A percentile compares a stretch with the other conserved stretches of the same genome.
phyloP scores from a whole-genome alignment of 2,888 invertebrate genomes.

The Harpalus rufipes region DNA sequence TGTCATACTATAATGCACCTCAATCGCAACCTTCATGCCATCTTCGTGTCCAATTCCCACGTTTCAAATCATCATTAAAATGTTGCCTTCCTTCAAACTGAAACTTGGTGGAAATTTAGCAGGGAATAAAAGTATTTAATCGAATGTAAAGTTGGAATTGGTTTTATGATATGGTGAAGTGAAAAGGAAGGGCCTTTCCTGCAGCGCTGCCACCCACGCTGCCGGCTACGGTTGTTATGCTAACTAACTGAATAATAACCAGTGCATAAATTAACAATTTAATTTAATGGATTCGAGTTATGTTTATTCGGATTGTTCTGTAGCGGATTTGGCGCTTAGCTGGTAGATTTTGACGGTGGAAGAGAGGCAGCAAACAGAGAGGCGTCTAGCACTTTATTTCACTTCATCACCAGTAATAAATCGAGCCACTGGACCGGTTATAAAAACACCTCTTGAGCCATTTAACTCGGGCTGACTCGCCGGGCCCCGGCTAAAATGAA shows the following conservation, averaged over 20 bases:
- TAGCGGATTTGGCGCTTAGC: slow-evolving; percentile 9
- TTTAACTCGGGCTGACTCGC: slow-evolving; percentile 74
- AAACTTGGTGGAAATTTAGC: slow-evolving; percentile 11
- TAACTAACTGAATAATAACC: slow-evolving; percentile 72
- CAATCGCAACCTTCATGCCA: no score
- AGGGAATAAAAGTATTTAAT: slow-evolving; percentile 25
- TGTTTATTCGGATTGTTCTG: slow-evolving; percentile 68
- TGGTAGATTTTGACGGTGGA: slow-evolving; percentile 11
- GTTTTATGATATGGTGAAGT: slow-evolving; percentile 41
- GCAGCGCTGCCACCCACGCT: slow-evolving; percentile 67
- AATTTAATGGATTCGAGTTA: slow-evolving; percentile 71
- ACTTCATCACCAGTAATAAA: slow-evolving; percentile 74
- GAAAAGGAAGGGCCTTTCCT: slow-evolving; percentile 18
- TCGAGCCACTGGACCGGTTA: slow-evolving; percentile 74
- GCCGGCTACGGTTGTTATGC: slow-evolving; percentile 69
- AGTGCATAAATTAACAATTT: slow-evolving; percentile 73
- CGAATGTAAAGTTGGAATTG: slow-evolving; percentile 34
- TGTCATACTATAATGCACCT: no score
- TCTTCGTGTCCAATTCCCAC: no score
- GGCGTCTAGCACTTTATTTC: slow-evolving; percentile 72
- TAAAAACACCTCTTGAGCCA: slow-evolving; percentile 76
- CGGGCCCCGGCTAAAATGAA: slow-evolving; percentile 77
- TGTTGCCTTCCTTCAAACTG: neutral
- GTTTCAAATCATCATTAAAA: slow-evolving; percentile 30
- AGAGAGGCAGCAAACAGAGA: slow-evolving; percentile 1